Evolutionary conservation across 2,113 vertebrate species (phyloP), one percentile per base, ranked within the genome.

Genomic region (Gavia stellata): DNA sequence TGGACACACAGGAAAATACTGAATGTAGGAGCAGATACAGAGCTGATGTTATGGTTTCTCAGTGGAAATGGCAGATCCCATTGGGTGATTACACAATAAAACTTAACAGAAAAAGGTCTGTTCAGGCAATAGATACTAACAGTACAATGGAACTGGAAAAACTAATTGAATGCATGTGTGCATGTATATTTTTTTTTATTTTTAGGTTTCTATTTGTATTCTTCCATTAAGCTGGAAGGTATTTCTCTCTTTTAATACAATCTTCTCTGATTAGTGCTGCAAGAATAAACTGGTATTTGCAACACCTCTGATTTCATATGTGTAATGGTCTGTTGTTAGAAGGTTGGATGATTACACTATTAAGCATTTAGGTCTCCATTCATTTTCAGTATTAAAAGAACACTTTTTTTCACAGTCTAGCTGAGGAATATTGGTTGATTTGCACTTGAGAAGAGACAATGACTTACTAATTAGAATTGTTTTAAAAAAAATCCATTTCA

Each of bases 391-490:
- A n/a, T 55, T 63, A 82, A 84, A 58, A 73, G 23, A 34, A 67
- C 12, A 42, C 7, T 40, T 42, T 82, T 77, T 28, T 44, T 15
- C 38, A 16, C 31, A 47, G 28, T 28, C 50, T 61, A 53, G 8
- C 49, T 77, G 11, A 89, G 79, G 61, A 90, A 66, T 84, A 61
- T 67, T 85, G 24, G 45, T 63, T 81, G 36, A 84, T 81, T 38
- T 74, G 68, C 45, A 52, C 23, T 70, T 91, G 62, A 90, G 67
- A 80, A 77, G 34, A 84, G 49, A 88, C 3, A 36, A 96, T 59
- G 91, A 17, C 56, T 71, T 80, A 56, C 59, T 95, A 93, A 92
- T 93, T 93, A 91, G 50, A 88, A 92, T 40, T 82, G 53, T 55
- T 94, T 45, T 14, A 1, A 5, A 82, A 86, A 82, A 92, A 89